phyloP scores from a whole-genome alignment of 2,113 vertebrate species.

The Peromyscus californicus region DNA sequence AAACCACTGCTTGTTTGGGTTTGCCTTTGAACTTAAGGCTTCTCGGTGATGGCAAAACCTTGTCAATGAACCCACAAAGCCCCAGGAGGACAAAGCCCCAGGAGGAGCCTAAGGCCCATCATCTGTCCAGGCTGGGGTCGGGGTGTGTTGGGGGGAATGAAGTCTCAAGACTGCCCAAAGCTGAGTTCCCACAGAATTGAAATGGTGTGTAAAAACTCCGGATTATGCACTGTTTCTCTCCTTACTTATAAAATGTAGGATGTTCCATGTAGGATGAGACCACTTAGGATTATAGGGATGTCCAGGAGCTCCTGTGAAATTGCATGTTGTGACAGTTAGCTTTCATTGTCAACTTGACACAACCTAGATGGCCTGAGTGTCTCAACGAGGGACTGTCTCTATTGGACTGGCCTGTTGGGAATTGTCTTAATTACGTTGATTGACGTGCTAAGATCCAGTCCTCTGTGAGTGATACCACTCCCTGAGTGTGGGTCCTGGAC shows the following conservation, averaged over 20 bases:
- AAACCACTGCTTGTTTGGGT: background rate
- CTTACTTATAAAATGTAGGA: background rate
- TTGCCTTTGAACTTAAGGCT: background rate
- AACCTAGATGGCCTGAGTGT: too few relatives aligned
- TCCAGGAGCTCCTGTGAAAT: background rate
- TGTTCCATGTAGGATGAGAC: background rate
- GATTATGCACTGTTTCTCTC: fast-evolving
- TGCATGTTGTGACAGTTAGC: background rate
- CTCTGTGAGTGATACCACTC: background rate
- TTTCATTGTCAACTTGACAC: too few relatives aligned
- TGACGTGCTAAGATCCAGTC: background rate
- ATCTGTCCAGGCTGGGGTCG: too few relatives aligned
- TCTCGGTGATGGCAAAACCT: background rate
- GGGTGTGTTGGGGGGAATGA: background rate
- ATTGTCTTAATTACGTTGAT: background rate
- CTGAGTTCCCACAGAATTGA: background rate
- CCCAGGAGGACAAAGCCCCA: too few relatives aligned
- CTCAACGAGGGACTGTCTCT: background rate
- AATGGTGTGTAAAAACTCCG: too few relatives aligned
- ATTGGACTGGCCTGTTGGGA: background rate
- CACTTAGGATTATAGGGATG: fast-evolving
- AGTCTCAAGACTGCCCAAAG: background rate
- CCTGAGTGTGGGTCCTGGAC: background rate
- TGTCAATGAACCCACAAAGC: background rate
- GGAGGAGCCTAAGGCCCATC: background rate